phyloP scores from a whole-genome alignment of 2,888 invertebrate genomes.

The Peribatodes rhomboidaria region DNA sequence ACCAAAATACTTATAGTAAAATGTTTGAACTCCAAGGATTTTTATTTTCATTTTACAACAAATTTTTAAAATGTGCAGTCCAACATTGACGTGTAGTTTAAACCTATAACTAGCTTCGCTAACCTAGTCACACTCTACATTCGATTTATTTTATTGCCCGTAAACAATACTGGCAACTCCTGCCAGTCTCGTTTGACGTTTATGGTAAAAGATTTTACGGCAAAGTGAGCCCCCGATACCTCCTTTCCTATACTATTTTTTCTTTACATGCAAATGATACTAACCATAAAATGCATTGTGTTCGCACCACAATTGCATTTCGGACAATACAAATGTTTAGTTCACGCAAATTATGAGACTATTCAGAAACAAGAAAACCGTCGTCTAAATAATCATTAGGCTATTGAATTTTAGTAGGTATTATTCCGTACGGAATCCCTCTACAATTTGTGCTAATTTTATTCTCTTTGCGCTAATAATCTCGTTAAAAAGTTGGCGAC shows the following conservation, averaged over 20 bases:
- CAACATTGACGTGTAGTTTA: neutral
- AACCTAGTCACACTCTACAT: conserved; percentile 65
- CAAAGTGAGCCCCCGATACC: conserved; percentile 68
- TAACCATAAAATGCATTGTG: conserved; percentile 63
- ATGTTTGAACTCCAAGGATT: no score
- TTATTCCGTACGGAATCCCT: conserved; percentile 30
- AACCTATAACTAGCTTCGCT: conserved; percentile 26
- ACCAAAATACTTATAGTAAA: no score
- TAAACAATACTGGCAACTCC: conserved; percentile 79
- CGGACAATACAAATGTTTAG: conserved; percentile 60
- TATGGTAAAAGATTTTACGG: conserved; percentile 82
- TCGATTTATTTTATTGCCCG: conserved; percentile 83
- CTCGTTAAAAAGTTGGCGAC: conserved; percentile 51
- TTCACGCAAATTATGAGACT: conserved; percentile 50
- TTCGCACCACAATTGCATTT: conserved; percentile 56
- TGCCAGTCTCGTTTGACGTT: conserved; percentile 73
- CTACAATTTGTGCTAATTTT: conserved; percentile 19
- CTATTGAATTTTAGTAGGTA: conserved; percentile 43
- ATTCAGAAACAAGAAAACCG: conserved; percentile 47
- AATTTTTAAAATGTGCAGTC: neutral
- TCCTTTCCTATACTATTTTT: conserved; percentile 66
- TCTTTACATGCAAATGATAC: conserved; percentile 73
- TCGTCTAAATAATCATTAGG: conserved; percentile 43
- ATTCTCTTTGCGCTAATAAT: conserved; percentile 44
- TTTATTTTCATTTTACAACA: neutral